These are phyloP conservation scores for Callospermophilus lateralis DNA, from an alignment of 2,113 vertebrate species.

Conservation along the genomic window DNA sequence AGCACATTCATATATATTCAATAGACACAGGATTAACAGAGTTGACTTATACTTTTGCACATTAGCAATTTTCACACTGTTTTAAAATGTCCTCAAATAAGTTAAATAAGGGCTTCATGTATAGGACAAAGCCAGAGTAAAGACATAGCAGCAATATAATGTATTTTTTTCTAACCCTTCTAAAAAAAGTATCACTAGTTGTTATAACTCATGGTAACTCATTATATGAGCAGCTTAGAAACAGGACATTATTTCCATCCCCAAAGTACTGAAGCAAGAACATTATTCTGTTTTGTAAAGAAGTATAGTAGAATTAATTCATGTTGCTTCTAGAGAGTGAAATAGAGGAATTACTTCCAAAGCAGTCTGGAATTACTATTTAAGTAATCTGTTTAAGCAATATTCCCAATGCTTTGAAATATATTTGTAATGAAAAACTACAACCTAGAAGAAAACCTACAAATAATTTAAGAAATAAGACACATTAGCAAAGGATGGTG, in stretches of 20 bases:
- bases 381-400: background rate
- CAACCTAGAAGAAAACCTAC: background rate
- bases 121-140: background rate
- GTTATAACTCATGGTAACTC: background rate
- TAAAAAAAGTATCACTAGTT: background rate
- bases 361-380: background rate
- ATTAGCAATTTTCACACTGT: background rate
- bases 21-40: background rate
- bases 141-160: background rate
- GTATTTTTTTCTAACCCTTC: background rate
- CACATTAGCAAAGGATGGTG: too few relatives aligned
- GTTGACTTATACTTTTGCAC: background rate
- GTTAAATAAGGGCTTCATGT: background rate
- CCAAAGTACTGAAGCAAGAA: background rate
- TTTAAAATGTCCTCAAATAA: background rate
- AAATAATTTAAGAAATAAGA: background rate
- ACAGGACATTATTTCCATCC: background rate
- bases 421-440: background rate
- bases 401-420: background rate
- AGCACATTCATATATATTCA: background rate
- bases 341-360: background rate
- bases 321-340: too few relatives aligned
- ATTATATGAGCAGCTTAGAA: background rate
- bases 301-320: background rate
- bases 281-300: background rate